Percentiles rank a stretch among this genome's conserved stretches.
phyloP scores from a whole-genome alignment of 2,888 invertebrate genomes.

The Ferrisia virgata region DNA sequence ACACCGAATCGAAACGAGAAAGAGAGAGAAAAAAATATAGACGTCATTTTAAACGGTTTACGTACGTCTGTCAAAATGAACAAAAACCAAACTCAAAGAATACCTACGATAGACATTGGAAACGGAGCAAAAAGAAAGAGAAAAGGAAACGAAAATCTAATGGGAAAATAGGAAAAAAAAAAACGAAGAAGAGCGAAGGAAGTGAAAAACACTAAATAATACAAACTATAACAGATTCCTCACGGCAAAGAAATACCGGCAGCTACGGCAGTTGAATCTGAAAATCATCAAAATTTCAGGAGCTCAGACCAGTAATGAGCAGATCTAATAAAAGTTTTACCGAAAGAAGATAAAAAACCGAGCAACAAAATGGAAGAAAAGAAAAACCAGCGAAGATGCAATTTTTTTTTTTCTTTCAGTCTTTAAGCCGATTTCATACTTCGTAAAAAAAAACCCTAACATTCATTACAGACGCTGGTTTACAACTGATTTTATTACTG shows the following conservation, averaged over 20 bases:
- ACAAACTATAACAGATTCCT: conserved; percentile 42
- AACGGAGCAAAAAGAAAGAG: not conserved
- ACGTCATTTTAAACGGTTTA: conserved; percentile 40
- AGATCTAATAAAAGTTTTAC: conserved; percentile 48
- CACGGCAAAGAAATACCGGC: conserved; percentile 39
- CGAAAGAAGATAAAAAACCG: conserved; percentile 47
- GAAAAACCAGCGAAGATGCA: conserved; percentile 47
- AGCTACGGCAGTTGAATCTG: conserved; percentile 46
- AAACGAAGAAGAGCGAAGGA: conserved; percentile 1
- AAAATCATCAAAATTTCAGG: conserved; percentile 48
- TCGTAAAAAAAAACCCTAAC: conserved; percentile 26
- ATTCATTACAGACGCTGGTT: conserved; percentile 36
- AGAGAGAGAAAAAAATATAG: not conserved
- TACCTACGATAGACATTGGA: conserved; percentile 24
- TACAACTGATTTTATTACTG: conserved; percentile 41
- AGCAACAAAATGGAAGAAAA: conserved; percentile 47
- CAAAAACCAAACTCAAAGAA: conserved; percentile 3
- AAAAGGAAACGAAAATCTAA: not conserved
- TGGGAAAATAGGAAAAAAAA: not conserved
- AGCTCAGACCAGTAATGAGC: conserved; percentile 48
- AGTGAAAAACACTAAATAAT: conserved; percentile 37
- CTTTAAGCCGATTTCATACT: conserved; percentile 44
- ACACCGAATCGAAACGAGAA: not conserved
- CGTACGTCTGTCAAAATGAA: conserved; percentile 19
- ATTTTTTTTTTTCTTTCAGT: conserved; percentile 32